Evolutionary conservation across 2,888 invertebrate genomes (phyloP).

Genomic region (Hirtodrosophila duncani): DNA sequence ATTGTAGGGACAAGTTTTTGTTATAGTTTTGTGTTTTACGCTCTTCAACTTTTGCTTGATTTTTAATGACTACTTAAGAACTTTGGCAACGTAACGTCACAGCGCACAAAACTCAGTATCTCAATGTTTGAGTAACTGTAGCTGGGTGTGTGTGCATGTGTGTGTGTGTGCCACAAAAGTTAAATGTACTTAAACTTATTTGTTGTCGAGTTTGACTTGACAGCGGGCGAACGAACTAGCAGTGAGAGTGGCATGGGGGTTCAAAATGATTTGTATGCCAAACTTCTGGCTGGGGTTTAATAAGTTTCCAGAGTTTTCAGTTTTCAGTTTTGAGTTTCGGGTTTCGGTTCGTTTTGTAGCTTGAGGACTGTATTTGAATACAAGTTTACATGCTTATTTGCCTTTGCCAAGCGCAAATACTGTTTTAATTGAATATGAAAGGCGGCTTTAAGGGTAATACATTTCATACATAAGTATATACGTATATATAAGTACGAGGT

Average conservation of each 20-base stretch:
- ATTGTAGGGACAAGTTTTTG: conserved; percentile 37
- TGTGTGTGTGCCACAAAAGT: conserved; percentile 38
- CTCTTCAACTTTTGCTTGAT: conserved; percentile 45
- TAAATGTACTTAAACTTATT: conserved; percentile 62
- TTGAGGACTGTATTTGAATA: conserved; percentile 23
- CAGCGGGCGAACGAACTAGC: not conserved
- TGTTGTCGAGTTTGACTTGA: conserved; percentile 49
- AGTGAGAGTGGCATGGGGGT: conserved; percentile 17
- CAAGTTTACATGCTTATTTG: conserved; percentile 37
- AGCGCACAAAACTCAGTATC: conserved; percentile 17
- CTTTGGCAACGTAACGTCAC: conserved; percentile 13
- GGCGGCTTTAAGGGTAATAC: conserved; percentile 24
- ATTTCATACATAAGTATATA: conserved; percentile 20
- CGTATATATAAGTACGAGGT: no score
- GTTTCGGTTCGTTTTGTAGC: conserved; percentile 23
- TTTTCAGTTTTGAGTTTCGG: no score
- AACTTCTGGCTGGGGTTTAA: conserved; percentile 46
- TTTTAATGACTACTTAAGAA: conserved; percentile 55
- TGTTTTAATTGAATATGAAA: conserved; percentile 50
- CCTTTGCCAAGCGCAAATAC: conserved; percentile 47
- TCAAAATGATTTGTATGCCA: conserved; percentile 45
- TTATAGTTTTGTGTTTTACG: conserved; percentile 6
- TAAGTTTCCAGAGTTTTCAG: conserved; percentile 49
- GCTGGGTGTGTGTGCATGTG: conserved; percentile 18
- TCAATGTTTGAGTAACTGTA: conserved; percentile 26